These are phyloP conservation scores for Ptychoptera albimana DNA, from an alignment of 2,888 invertebrate genomes.

Conservation along the genomic window DNA sequence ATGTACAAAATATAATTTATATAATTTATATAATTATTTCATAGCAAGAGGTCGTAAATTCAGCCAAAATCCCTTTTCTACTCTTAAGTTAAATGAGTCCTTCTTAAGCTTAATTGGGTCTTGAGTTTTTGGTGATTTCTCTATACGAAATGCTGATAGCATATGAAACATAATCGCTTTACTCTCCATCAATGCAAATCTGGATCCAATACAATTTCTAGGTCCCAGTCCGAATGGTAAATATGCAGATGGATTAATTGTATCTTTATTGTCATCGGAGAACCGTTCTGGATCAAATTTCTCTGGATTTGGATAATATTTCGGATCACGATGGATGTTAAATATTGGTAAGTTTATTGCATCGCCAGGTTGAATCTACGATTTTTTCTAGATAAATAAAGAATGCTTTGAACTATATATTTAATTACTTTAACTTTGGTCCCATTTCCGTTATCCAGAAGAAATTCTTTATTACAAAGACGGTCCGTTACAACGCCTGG, in stretches of 20 bases:
- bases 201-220: slow-evolving; percentile 3
- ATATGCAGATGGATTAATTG: slow-evolving; percentile 23
- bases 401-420: too few species aligned
- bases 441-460: slow-evolving; percentile 17
- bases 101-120: neutral
- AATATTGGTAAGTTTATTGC: slow-evolving; percentile 19
- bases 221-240: slow-evolving; percentile 35
- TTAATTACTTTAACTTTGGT: slow-evolving; percentile 14
- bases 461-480: slow-evolving; percentile 36
- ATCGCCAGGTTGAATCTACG: slow-evolving; percentile 14
- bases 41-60: too few species aligned
- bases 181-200: slow-evolving; percentile 4
- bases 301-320: slow-evolving; percentile 30
- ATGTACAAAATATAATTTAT: neutral
- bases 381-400: too few species aligned
- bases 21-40: too few species aligned
- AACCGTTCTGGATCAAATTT: slow-evolving; percentile 35
- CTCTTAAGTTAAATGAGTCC: neutral
- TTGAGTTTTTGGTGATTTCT: neutral
- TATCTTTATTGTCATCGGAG: slow-evolving; percentile 31
- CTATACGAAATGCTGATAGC: neutral
- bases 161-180: slow-evolving; percentile 2
- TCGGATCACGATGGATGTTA: slow-evolving; percentile 27
- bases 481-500: slow-evolving; percentile 32
- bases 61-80: neutral